Conservation (phyloP, 35 echinoderm and acorn worm genomes). For the Heliocidaris erythrogramma region DNA sequence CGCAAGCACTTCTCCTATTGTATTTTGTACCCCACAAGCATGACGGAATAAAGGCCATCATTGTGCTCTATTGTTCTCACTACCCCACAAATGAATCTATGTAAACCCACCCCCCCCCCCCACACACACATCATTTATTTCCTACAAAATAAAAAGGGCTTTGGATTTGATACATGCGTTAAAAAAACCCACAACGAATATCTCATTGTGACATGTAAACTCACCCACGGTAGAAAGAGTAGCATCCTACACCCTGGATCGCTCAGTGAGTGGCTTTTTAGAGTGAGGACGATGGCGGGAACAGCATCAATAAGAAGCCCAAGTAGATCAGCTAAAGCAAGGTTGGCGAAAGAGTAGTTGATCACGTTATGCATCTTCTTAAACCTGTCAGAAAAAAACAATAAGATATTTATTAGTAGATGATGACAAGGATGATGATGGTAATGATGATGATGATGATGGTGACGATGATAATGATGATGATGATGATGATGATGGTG, state of each 20-base stretch:
- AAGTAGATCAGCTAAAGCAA: slow-evolving; percentile 75
- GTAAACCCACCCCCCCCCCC: background rate
- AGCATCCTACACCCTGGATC: slow-evolving; percentile 1
- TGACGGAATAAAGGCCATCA: no score
- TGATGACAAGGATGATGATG: background rate
- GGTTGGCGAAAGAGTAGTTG: slow-evolving; percentile 84
- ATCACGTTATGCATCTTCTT: slow-evolving; percentile 77
- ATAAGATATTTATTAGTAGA: background rate
- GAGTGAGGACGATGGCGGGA: slow-evolving; percentile 51
- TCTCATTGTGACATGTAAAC: background rate
- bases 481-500: no score
- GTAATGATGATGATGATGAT: background rate
- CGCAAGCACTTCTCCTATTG: no score
- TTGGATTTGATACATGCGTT: no score
- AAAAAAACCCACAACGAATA: background rate
- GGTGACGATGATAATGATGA: no score
- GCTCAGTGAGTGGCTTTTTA: background rate
- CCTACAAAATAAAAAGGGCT: no score
- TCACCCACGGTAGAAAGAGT: slow-evolving; percentile 37
- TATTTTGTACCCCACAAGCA: no score
- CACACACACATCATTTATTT: background rate
- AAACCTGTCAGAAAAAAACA: slow-evolving; percentile 2
- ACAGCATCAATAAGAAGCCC: slow-evolving; percentile 67
- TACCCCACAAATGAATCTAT: no score
- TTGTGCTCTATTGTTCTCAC: no score